phyloP scores from a whole-genome alignment of 2,113 vertebrate species.

The Peromyscus polionotus region DNA sequence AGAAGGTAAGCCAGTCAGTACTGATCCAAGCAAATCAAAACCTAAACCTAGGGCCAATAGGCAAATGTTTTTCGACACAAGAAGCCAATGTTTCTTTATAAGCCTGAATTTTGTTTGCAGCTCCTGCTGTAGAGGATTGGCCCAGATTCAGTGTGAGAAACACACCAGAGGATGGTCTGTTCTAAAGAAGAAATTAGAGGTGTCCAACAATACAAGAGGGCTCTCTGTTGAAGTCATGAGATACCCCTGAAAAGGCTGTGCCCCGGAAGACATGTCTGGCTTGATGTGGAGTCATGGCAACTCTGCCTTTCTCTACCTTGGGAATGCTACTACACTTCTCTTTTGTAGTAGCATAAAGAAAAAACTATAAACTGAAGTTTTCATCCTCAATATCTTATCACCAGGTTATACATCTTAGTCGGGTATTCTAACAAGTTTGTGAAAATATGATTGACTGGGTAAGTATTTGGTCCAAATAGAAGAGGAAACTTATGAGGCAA shows the following conservation, averaged over 20 bases:
- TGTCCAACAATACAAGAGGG: neutral
- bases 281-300: neutral
- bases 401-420: neutral
- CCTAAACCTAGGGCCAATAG: neutral
- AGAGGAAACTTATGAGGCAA: neutral
- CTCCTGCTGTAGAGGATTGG: neutral
- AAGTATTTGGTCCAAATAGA: neutral
- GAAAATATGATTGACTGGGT: neutral
- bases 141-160: neutral
- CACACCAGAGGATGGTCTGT: neutral
- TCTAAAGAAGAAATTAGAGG: neutral
- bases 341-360: neutral
- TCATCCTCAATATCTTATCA: neutral
- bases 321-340: neutral
- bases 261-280: neutral
- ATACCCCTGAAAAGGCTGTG: neutral
- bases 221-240: neutral
- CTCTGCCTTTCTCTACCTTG: neutral
- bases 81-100: slow-evolving; percentile 22
- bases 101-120: neutral
- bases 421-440: neutral
- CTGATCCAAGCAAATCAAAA: slow-evolving; percentile 29
- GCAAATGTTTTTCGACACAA: neutral
- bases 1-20: neutral
- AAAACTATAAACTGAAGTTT: neutral